These are phyloP conservation scores for Epicauta chinensis DNA, from an alignment of 1,140 invertebrate species.

Conservation along the genomic window DNA sequence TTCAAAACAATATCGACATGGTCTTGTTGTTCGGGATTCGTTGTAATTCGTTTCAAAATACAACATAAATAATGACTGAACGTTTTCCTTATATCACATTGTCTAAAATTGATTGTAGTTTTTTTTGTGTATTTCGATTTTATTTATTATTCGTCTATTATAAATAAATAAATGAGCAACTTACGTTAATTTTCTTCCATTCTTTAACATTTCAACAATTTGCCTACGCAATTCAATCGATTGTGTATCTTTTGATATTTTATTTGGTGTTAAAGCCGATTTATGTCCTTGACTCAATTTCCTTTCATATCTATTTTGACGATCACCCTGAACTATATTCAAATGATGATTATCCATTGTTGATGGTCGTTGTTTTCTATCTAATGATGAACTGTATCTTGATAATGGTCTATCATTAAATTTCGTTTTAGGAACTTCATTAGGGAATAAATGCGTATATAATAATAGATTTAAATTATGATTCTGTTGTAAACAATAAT, in stretches of 20 bases:
- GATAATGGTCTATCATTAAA: constrained; percentile 15
- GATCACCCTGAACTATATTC: constrained; percentile 4
- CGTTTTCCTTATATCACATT: constrained; percentile 65
- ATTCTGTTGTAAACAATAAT: constrained; percentile 50
- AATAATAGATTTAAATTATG: constrained; percentile 79
- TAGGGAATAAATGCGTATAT: constrained; percentile 68
- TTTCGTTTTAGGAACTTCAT: constrained; percentile 48
- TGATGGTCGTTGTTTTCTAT: constrained; percentile 37
- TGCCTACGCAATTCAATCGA: constrained; percentile 33
- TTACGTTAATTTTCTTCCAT: constrained; percentile 40
- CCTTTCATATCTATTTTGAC: constrained; percentile 52
- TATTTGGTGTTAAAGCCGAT: constrained; percentile 31
- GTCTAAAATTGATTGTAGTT: too few species aligned
- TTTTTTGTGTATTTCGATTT: too few species aligned
- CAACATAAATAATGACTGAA: constrained; percentile 79
- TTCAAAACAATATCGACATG: constrained; percentile 70
- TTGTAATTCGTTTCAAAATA: constrained; percentile 64
- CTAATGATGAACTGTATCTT: constrained; percentile 31
- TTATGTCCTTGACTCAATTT: constrained; percentile 52
- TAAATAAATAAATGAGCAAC: too few species aligned
- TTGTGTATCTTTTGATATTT: constrained; percentile 29
- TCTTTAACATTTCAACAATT: constrained; percentile 37
- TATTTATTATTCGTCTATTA: too few species aligned
- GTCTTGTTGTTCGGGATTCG: constrained; percentile 50
- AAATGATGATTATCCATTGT: constrained; percentile 20